Evolutionary conservation across 2,888 invertebrate species (phyloP).

Genomic region (Drosophila ustulata): DNA sequence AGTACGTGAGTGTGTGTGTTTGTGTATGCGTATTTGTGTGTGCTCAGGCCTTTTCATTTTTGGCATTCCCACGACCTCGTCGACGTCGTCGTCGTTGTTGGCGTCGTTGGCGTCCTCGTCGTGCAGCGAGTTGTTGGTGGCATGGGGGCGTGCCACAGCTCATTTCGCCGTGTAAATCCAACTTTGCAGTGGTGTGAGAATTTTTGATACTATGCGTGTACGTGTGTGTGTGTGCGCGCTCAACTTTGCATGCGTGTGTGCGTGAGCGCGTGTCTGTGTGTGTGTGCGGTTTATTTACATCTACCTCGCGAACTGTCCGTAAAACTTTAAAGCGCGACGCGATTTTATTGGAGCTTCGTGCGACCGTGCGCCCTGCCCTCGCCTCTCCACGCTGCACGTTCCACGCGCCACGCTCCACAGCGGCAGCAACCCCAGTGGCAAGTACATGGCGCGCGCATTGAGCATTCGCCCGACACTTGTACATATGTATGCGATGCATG

Average conservation of each 20-base stretch:
- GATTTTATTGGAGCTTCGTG: slow-evolving; percentile 81
- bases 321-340: slow-evolving; percentile 76
- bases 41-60: slow-evolving; percentile 69
- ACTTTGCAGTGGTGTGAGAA: slow-evolving; percentile 48
- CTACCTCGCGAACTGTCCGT: slow-evolving; percentile 74
- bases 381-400: slow-evolving; percentile 5
- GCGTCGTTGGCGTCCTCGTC: slow-evolving; percentile 37
- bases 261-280: slow-evolving; percentile 19
- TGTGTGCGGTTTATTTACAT: slow-evolving; percentile 66
- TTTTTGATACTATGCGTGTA: slow-evolving; percentile 45
- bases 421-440: slow-evolving; percentile 60
- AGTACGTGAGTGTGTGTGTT: slow-evolving; percentile 33
- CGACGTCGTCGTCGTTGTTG: slow-evolving; percentile 25
- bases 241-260: slow-evolving; percentile 8
- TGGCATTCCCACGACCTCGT: slow-evolving; percentile 60
- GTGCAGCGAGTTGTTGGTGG: slow-evolving; percentile 63
- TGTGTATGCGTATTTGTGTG: slow-evolving; percentile 37
- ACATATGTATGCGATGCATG: slow-evolving; percentile 12
- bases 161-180: slow-evolving; percentile 62
- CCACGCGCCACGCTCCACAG: slow-evolving; percentile 19
- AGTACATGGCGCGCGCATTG: slow-evolving; percentile 72
- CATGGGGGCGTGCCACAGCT: slow-evolving; percentile 73
- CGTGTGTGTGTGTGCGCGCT: slow-evolving; percentile 22
- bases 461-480: slow-evolving; percentile 58
- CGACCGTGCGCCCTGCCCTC: slow-evolving; percentile 50